Evolutionary conservation across 2,113 vertebrate genomes (phyloP).

Genomic region (Sylvilagus bachmani): DNA sequence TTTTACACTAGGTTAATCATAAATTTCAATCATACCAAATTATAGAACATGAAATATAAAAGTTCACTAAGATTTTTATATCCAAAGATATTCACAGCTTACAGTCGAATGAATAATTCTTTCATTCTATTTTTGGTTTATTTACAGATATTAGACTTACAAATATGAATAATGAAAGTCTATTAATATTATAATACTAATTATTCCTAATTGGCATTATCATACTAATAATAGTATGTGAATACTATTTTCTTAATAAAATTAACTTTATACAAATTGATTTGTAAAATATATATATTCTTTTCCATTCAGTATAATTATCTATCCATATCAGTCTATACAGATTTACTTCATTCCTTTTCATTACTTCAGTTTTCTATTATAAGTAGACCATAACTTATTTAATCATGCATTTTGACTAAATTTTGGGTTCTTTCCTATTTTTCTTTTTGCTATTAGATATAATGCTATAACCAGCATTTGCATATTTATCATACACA

Average conservation of each 20-base stretch:
- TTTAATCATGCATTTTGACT: neutral
- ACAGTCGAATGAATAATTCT: neutral
- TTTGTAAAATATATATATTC: neutral
- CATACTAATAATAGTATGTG: neutral
- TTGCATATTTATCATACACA: neutral
- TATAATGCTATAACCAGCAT: neutral
- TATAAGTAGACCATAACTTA: neutral
- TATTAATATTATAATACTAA: neutral
- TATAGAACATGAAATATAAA: neutral
- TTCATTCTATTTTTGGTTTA: neutral
- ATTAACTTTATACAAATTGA: neutral
- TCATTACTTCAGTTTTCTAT: neutral
- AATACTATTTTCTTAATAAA: neutral
- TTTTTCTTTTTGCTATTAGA: neutral
- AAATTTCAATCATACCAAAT: constrained; percentile 20
- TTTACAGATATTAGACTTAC: neutral
- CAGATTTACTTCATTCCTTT: neutral
- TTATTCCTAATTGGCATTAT: neutral
- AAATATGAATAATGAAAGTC: constrained; percentile 8
- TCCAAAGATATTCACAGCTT: neutral
- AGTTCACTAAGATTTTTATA: neutral
- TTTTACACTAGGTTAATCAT: neutral
- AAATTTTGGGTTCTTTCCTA: neutral
- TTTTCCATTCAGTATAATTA: neutral
- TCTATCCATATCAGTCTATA: neutral